Percentiles rank a stretch among this genome's conserved stretches.
Evolutionary conservation across 2,797 vertebrate genomes (phyloP).

Genomic region (Hylomyscus alleni): DNA sequence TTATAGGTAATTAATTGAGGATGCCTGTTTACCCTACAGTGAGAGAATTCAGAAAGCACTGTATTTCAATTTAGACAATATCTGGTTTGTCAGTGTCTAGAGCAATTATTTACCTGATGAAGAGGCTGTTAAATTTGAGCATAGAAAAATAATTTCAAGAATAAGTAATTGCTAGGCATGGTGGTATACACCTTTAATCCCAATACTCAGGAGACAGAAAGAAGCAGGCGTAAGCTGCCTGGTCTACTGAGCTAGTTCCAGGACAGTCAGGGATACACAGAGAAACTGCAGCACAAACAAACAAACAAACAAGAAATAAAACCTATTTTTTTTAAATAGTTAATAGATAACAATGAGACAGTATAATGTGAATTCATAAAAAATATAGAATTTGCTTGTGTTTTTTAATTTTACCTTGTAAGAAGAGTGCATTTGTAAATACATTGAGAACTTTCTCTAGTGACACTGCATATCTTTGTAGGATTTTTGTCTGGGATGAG

Average conservation of each 20-base stretch:
- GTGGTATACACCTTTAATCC: not conserved
- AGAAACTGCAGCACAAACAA: not conserved
- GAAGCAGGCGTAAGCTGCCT: not conserved
- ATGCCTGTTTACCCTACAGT: not conserved
- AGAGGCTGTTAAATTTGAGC: slow-evolving; percentile 30
- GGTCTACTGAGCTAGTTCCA: not conserved
- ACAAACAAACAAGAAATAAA: not conserved
- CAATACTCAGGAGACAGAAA: not conserved
- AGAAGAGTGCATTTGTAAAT: slow-evolving; percentile 26
- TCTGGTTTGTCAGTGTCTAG: not conserved
- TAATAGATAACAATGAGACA: not conserved
- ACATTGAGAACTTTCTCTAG: slow-evolving; percentile 3
- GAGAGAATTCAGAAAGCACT: not conserved
- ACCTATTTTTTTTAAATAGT: not conserved
- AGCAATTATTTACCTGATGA: not conserved
- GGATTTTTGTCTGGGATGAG: not conserved
- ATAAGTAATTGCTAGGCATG: not conserved
- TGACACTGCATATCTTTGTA: slow-evolving; percentile 2
- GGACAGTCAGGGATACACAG: no score
- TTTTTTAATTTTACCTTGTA: not conserved
- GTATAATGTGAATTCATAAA: not conserved
- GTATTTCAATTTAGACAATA: not conserved
- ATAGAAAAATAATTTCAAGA: slow-evolving; percentile 21
- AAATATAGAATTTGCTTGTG: not conserved
- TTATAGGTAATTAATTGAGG: not conserved